Evolutionary conservation across 2,888 invertebrate species (phyloP).

Genomic region (Phyto melanocephala): DNA sequence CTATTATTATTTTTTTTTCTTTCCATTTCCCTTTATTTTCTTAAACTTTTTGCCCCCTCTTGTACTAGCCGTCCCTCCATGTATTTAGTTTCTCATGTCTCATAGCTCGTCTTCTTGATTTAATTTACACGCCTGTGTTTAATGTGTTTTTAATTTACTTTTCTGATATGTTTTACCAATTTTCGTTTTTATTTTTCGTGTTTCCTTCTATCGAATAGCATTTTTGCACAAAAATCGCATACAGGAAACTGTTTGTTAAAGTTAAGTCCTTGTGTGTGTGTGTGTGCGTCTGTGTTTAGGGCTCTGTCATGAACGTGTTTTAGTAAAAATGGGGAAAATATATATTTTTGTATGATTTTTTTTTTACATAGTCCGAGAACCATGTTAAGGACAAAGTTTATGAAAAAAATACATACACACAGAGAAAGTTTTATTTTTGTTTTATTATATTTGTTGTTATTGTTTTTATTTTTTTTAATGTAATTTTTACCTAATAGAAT

Average conservation of each 20-base stretch:
- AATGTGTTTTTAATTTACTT: constrained; percentile 69
- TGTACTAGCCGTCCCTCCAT: background rate
- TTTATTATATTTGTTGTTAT: constrained; percentile 17
- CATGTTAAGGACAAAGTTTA: constrained; percentile 61
- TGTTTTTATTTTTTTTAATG: constrained; percentile 22
- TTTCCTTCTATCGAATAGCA: background rate
- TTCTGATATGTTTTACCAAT: constrained; percentile 61
- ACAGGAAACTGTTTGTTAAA: constrained; percentile 51
- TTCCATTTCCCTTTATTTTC: background rate
- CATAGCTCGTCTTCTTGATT: constrained; percentile 63
- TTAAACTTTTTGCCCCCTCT: background rate
- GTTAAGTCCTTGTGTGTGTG: constrained; percentile 4
- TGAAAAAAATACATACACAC: background rate
- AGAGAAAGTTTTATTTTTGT: constrained; percentile 33
- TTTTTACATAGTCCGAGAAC: constrained; percentile 10
- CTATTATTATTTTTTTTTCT: background rate
- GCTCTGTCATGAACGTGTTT: constrained; percentile 10
- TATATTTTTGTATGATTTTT: constrained; percentile 6
- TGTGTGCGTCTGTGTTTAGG: constrained; percentile 30
- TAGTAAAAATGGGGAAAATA: background rate
- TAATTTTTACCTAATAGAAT: constrained; percentile 51
- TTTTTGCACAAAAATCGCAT: constrained; percentile 42
- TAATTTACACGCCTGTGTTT: constrained; percentile 68
- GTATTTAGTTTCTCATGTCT: constrained; percentile 28
- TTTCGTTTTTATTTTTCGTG: constrained; percentile 29